Evolutionary conservation across 1,140 invertebrate genomes (phyloP).

Genomic region (Pygmarrhopalites habei): DNA sequence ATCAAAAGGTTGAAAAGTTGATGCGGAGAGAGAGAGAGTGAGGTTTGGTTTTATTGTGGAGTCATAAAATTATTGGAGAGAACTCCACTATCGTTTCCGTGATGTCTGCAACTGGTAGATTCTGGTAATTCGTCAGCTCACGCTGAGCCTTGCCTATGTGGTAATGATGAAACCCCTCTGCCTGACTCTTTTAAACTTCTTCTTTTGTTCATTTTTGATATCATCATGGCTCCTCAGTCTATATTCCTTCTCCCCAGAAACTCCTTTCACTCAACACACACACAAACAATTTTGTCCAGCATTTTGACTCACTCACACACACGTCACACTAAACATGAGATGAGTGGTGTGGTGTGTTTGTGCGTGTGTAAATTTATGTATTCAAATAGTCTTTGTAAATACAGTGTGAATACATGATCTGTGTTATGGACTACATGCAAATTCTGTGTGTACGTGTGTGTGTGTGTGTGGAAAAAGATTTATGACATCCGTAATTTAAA

Average conservation of each 20-base stretch:
- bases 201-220: not conserved
- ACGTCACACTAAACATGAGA: too few species aligned
- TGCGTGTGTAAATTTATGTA: too few species aligned
- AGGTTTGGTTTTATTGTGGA: constrained; percentile 13
- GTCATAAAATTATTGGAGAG: constrained; percentile 5
- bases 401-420: too few species aligned
- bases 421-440: too few species aligned
- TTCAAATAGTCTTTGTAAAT: too few species aligned
- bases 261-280: not conserved
- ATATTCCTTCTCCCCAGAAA: not conserved
- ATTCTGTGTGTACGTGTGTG: too few species aligned
- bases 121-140: constrained; percentile 34
- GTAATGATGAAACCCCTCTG: constrained; percentile 34
- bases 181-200: constrained; percentile 4
- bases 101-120: constrained; percentile 27
- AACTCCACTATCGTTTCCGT: constrained; percentile 15
- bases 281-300: not conserved
- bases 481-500: too few species aligned
- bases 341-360: too few species aligned
- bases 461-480: too few species aligned
- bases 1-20: constrained; percentile 1
- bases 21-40: too few species aligned
- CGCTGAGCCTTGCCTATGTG: constrained; percentile 32
- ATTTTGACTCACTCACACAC: too few species aligned
- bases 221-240: constrained; percentile 14